A percentile compares a stretch with the other conserved stretches of the same genome.
phyloP scores from a whole-genome alignment of 2,113 vertebrate species.

The Dipodomys spectabilis region DNA sequence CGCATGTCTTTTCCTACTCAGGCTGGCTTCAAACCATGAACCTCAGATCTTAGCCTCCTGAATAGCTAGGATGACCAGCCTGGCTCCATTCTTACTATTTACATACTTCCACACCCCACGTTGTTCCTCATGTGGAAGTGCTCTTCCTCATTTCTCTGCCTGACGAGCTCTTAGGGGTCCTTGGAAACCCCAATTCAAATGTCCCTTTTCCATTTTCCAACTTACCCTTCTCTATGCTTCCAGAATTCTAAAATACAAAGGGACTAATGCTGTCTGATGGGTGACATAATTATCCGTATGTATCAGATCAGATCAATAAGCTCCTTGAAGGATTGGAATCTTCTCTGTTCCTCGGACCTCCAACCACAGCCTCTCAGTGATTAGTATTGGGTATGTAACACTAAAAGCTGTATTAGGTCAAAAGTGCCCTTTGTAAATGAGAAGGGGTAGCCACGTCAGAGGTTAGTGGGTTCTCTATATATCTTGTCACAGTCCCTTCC shows the following conservation, averaged over 20 bases:
- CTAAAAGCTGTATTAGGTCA: neutral
- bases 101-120: too few species aligned
- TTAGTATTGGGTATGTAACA: neutral
- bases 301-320: neutral
- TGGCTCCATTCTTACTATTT: neutral
- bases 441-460: neutral
- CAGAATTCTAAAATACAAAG: neutral
- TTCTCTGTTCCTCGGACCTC: neutral
- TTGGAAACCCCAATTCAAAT: neutral
- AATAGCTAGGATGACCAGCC: too few species aligned
- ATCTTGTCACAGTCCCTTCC: neutral
- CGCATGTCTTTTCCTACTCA: too few species aligned
- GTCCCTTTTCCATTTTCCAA: neutral
- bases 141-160: neutral
- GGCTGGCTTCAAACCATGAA: too few species aligned
- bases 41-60: too few species aligned
- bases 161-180: neutral
- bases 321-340: neutral
- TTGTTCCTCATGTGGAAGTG: neutral
- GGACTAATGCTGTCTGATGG: neutral
- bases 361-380: neutral
- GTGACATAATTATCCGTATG: neutral
- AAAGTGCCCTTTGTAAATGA: neutral
- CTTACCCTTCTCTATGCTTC: neutral
- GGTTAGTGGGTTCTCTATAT: neutral